Conservation (phyloP, 2,888 invertebrate genomes). For the Geophilus truncorum region DNA sequence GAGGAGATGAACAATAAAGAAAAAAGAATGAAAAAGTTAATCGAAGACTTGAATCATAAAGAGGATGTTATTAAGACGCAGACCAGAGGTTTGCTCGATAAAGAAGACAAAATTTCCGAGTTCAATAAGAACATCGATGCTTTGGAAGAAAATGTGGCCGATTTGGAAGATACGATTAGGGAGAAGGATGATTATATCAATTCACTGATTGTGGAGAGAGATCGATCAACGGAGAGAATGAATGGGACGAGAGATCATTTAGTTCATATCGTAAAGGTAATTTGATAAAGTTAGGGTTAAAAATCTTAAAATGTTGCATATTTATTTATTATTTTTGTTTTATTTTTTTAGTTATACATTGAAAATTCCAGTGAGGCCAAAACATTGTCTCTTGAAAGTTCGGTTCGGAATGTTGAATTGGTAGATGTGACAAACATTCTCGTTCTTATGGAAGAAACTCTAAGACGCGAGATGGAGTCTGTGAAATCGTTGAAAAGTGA, state of each 20-base stretch:
- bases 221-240: neutral
- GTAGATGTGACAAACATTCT: neutral
- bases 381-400: neutral
- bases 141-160: neutral
- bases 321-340: neutral
- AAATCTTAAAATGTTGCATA: too few relatives aligned
- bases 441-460: neutral
- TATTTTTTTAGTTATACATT: neutral
- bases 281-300: neutral
- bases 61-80: conserved; percentile 30
- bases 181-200: neutral
- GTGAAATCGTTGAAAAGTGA: neutral
- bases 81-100: conserved; percentile 28
- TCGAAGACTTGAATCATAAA: conserved; percentile 19
- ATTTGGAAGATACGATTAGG: neutral
- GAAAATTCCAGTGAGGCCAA: conserved; percentile 7
- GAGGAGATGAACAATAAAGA: neutral
- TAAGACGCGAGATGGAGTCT: neutral
- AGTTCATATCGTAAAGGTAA: neutral
- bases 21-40: neutral
- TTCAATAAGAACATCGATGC: neutral
- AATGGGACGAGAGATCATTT: neutral
- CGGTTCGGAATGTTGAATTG: neutral
- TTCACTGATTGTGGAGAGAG: neutral
- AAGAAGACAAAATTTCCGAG: conserved; percentile 22